phyloP scores from a whole-genome alignment of 1,140 invertebrate species.

The Phocides pigmalion region DNA sequence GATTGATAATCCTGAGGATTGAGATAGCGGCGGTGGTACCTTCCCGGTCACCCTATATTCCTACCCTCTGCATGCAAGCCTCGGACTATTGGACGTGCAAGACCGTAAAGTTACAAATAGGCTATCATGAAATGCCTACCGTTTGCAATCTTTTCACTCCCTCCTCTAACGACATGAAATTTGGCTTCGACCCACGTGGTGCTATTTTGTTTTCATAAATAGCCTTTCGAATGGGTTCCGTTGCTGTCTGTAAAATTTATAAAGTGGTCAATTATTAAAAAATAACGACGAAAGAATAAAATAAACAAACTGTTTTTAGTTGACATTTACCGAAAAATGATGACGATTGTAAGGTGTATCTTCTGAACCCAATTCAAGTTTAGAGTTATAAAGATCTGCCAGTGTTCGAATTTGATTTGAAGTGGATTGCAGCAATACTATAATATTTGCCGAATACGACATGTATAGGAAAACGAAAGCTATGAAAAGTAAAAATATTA shows the following conservation, averaged over 20 bases:
- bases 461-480: constrained; percentile 83
- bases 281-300: neutral
- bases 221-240: constrained; percentile 84
- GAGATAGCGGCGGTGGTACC: no score
- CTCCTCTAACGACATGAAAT: constrained; percentile 84
- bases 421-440: constrained; percentile 85
- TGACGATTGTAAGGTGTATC: constrained; percentile 85
- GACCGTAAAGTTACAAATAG: no score
- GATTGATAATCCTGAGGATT: no score
- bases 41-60: no score
- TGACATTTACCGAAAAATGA: constrained; percentile 84
- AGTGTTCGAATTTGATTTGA: constrained; percentile 85
- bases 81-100: no score
- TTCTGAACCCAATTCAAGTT: constrained; percentile 84
- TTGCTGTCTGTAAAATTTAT: constrained; percentile 77
- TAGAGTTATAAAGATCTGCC: constrained; percentile 84
- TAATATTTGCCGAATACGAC: constrained; percentile 87
- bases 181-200: constrained; percentile 79
- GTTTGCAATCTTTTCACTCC: constrained; percentile 83
- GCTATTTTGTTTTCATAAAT: constrained; percentile 85
- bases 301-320: neutral
- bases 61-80: no score
- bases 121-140: constrained; percentile 25
- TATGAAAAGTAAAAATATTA: constrained; percentile 79
- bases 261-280: neutral